Evolutionary conservation across 2,113 vertebrate species (phyloP).

Genomic region (Chionomys nivalis): DNA sequence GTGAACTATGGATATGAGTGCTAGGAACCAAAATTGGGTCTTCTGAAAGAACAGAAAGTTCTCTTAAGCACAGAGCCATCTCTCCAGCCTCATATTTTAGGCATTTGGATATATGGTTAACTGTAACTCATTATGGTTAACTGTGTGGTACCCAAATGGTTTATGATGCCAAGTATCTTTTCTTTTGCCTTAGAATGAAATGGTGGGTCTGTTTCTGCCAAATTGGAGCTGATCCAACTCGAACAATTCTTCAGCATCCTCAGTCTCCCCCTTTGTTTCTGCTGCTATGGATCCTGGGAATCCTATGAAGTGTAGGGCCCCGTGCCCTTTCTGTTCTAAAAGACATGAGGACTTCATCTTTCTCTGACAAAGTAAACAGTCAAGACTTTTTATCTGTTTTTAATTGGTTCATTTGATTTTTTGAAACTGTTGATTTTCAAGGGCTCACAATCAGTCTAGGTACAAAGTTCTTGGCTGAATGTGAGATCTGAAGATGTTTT

Average conservation of each 20-base stretch:
- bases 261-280: neutral
- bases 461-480: neutral
- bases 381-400: neutral
- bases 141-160: neutral
- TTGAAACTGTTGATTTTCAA: neutral
- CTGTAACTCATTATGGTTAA: neutral
- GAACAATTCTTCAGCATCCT: neutral
- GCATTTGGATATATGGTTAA: neutral
- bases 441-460: too few relatives aligned
- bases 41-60: neutral
- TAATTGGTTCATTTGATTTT: neutral
- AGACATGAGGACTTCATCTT: neutral
- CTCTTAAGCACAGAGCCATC: neutral
- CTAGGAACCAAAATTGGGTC: neutral
- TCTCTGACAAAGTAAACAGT: neutral
- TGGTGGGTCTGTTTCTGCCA: conserved; percentile 16
- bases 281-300: neutral
- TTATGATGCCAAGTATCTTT: neutral
- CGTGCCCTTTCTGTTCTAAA: neutral
- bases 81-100: neutral
- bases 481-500: conserved; percentile 1
- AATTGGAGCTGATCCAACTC: conserved; percentile 58
- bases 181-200: neutral
- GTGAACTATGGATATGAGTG: neutral
- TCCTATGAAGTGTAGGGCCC: neutral